Evolutionary conservation across 2,797 vertebrate species (phyloP), one percentile per base, ranked within the genome.

Genomic region (Hirundo rustica): DNA sequence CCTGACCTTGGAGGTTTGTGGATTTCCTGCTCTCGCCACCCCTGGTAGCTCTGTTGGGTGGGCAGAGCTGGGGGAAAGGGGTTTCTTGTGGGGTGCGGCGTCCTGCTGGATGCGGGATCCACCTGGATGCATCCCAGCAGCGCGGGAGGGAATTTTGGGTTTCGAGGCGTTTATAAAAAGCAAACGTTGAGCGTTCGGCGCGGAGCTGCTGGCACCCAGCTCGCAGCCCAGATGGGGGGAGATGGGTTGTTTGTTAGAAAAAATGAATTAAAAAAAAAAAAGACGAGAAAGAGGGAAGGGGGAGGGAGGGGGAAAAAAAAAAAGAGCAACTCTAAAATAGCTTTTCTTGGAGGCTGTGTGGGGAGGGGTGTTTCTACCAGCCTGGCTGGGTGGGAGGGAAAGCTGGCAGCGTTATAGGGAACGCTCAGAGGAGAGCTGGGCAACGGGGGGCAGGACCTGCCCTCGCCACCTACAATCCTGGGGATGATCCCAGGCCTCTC

Each of bases 281-380:
- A 89, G 76, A 83, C 0, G 14, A 71, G 70, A 71, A 70, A 42
- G 38, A 7, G 11, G 14, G 38, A 38, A 38, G 38, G 38, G 38
- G 38, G 38, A 5, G 27, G 26, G 10, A 7, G 0, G 1, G 16
- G 3, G 5, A 4, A 0, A 6, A 30, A 65, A 92, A 92, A 96
- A 96, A 95, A 93, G 93, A 94, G 93, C 93, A 90, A 92, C 50
- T 95, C 83, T 50, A 81, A 94, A 95, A 96, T 94, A 96, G 88
- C 88, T 95, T 60, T 89, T 20, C 55, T 90, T 0, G 54, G 91
- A 86, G 96, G 92, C 68, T 5, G 38, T 74, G 82, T 15, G 36
- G n/a, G 79, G 60, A 85, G 44, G 48, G 72, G 78, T 93, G 84
- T 88, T 93, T 77, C 88, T 96, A 51, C 81, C 85, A 75, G 85